A percentile compares a stretch with the other conserved stretches of the same genome.
Conservation (phyloP, 2,888 invertebrate species). For the Caradrina kadenii region DNA sequence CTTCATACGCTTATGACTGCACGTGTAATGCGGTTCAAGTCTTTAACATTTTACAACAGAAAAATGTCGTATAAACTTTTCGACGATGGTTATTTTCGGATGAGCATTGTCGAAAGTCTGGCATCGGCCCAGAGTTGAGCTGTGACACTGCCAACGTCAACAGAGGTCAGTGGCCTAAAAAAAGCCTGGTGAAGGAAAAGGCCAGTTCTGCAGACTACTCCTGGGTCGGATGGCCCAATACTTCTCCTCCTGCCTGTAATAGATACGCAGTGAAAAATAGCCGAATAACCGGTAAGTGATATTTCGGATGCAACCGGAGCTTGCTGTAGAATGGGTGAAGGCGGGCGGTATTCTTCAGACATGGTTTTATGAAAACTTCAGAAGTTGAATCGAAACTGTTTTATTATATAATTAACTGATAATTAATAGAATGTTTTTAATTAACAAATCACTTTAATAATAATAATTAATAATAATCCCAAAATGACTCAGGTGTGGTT, state of each 20-base stretch:
- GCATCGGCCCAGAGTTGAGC: constrained; percentile 81
- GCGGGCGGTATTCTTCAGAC: too few species aligned
- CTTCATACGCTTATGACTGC: constrained; percentile 39
- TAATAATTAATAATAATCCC: too few species aligned
- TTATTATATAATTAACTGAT: too few species aligned
- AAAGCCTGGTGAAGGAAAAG: constrained; percentile 77
- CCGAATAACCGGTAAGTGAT: background rate
- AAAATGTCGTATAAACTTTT: constrained; percentile 81
- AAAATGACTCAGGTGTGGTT: too few species aligned
- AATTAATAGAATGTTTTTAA: too few species aligned
- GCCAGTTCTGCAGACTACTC: constrained; percentile 70
- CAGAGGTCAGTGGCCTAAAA: constrained; percentile 88
- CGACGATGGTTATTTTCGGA: constrained; percentile 82
- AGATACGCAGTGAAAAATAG: background rate
- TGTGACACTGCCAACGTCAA: constrained; percentile 88
- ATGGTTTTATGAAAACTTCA: too few species aligned
- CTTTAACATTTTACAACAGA: constrained; percentile 70
- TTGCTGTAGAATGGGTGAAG: too few species aligned
- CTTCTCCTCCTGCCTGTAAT: constrained; percentile 1
- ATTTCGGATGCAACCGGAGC: too few species aligned
- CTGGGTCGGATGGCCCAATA: constrained; percentile 24
- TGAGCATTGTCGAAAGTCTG: constrained; percentile 87
- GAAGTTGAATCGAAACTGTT: too few species aligned
- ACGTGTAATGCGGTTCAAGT: constrained; percentile 57
- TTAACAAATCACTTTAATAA: too few species aligned